phyloP scores from a whole-genome alignment of 1,140 invertebrate species.

The Brachionus angularis region DNA sequence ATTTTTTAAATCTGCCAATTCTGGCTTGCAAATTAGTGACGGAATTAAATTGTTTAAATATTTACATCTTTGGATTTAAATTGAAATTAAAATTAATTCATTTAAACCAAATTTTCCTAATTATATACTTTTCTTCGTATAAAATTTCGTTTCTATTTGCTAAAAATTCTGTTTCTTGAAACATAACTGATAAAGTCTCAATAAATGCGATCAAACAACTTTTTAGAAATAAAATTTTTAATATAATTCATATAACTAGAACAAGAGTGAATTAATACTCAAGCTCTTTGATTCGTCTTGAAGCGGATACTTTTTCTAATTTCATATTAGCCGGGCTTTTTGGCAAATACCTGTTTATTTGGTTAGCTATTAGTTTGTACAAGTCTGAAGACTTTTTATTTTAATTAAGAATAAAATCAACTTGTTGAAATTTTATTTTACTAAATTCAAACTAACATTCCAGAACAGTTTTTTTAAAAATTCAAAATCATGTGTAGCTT shows the following conservation, averaged over 20 bases:
- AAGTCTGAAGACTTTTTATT: conserved; percentile 1
- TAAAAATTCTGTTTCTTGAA: conserved; percentile 33
- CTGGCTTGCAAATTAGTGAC: conserved; percentile 4
- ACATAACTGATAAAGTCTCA: conserved; percentile 1
- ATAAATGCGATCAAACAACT: conserved; percentile 21
- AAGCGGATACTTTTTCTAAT: neutral
- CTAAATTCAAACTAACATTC: conserved; percentile 5
- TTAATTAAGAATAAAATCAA: conserved; percentile 3
- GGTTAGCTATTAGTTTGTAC: neutral
- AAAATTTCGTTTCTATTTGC: conserved; percentile 16
- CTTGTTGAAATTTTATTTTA: no score
- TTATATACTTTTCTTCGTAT: conserved; percentile 30
- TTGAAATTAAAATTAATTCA: neutral
- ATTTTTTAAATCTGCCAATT: neutral
- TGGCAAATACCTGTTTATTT: conserved; percentile 15
- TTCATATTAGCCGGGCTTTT: conserved; percentile 19
- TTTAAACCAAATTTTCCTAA: neutral
- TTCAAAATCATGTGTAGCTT: neutral
- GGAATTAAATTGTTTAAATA: neutral
- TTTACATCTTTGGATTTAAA: conserved; percentile 1
- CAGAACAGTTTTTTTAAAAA: conserved; percentile 36
- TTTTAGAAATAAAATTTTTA: neutral
- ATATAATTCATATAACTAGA: no score
- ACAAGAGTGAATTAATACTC: conserved; percentile 19
- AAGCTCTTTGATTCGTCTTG: conserved; percentile 34